These are phyloP conservation scores for Synergus itoensis DNA, from an alignment of 2,888 invertebrate species.

Conservation along the genomic window DNA sequence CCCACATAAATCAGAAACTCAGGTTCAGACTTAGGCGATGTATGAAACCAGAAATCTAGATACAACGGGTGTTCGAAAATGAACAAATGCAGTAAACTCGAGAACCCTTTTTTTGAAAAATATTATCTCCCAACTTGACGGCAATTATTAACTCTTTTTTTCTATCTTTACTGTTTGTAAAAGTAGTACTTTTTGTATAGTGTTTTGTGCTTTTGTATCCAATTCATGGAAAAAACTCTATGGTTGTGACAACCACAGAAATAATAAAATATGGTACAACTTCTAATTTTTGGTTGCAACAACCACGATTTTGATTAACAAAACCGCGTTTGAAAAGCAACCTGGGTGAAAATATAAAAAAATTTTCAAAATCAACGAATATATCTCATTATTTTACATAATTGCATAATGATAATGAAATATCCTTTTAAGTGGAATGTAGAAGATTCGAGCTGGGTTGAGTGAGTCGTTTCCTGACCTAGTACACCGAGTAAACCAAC, in stretches of 20 bases:
- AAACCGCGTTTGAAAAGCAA: no score
- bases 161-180: no score
- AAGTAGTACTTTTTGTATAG: no score
- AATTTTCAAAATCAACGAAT: background rate
- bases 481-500: slow-evolving; percentile 36
- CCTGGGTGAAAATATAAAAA: no score
- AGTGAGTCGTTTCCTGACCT: slow-evolving; percentile 38
- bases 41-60: slow-evolving; percentile 68
- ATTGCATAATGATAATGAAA: background rate
- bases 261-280: no score
- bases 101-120: background rate
- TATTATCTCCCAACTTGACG: background rate
- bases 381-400: background rate
- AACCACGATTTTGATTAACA: no score
- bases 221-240: no score
- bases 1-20: slow-evolving; percentile 71
- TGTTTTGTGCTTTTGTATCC: no score
- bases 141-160: no score
- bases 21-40: slow-evolving; percentile 60
- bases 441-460: background rate
- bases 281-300: no score
- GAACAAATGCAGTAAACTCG: background rate
- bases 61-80: slow-evolving; percentile 59
- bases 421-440: background rate
- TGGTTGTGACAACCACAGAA: no score